Evolutionary conservation across 2,888 invertebrate species (phyloP).

Genomic region (Hemithea aestivaria): DNA sequence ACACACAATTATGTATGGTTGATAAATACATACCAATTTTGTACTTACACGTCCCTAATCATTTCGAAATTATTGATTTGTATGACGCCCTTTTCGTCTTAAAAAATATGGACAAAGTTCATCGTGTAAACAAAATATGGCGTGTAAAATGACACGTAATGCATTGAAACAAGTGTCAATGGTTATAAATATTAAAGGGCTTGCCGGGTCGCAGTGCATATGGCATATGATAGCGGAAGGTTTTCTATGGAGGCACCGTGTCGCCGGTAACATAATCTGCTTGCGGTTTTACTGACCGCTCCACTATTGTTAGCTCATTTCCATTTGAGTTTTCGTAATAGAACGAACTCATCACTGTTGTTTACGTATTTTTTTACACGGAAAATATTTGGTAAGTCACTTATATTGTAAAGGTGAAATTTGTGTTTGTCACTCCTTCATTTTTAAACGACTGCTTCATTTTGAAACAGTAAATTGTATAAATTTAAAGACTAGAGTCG

Average conservation of each 20-base stretch:
- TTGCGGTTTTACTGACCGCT: conserved; percentile 41
- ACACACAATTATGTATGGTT: too few relatives aligned
- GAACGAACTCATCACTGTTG: conserved; percentile 24
- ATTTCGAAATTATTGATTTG: too few relatives aligned
- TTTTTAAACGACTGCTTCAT: too few relatives aligned
- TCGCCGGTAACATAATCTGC: conserved; percentile 32
- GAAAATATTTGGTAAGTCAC: conserved; percentile 7
- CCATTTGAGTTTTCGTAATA: conserved; percentile 43
- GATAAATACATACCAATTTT: too few relatives aligned
- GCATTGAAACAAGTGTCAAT: conserved; percentile 10
- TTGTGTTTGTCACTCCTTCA: too few relatives aligned
- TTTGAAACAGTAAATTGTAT: too few relatives aligned
- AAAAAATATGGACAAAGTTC: too few relatives aligned
- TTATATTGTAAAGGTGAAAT: not conserved
- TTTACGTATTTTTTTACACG: conserved; percentile 26
- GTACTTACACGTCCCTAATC: too few relatives aligned
- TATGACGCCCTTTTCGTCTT: too few relatives aligned
- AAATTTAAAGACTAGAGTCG: too few relatives aligned
- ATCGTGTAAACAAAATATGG: conserved; percentile 2
- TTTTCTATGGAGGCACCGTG: conserved; percentile 20
- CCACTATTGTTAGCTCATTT: conserved; percentile 35
- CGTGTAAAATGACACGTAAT: conserved; percentile 12
- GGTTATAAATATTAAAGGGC: conserved; percentile 17
- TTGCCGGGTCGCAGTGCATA: conserved; percentile 24
- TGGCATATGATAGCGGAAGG: conserved; percentile 24